phyloP scores from a whole-genome alignment of 92 coral and sea anemone species.

The Zoanthus gigantus region DNA sequence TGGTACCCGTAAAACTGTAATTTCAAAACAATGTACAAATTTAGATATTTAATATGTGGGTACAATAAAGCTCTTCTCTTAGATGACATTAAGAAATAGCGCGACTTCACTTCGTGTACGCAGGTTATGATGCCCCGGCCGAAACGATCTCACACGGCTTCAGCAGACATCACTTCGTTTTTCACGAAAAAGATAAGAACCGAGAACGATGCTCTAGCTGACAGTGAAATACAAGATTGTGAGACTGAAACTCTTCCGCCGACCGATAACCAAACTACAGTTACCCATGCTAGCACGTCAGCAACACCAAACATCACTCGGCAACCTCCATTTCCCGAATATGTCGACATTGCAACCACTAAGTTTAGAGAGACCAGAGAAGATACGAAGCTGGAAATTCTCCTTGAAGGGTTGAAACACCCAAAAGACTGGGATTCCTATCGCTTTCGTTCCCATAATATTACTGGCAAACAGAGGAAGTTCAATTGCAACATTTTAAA shows the following conservation, averaged over 20 bases:
- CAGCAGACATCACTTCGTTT: slow-evolving; percentile 26
- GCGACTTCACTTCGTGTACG: slow-evolving; percentile 19
- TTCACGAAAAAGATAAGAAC: neutral
- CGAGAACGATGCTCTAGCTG: slow-evolving; percentile 40
- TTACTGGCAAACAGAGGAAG: slow-evolving; percentile 44
- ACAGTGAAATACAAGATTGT: slow-evolving; percentile 31
- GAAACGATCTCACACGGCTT: slow-evolving; percentile 32
- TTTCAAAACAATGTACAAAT: too few species aligned
- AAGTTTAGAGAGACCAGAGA: slow-evolving; percentile 43
- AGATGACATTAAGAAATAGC: slow-evolving; percentile 33
- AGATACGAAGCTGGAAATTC: slow-evolving; percentile 37
- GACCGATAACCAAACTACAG: slow-evolving; percentile 25
- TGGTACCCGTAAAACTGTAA: too few species aligned
- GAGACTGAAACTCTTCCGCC: slow-evolving; percentile 25
- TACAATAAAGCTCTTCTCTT: too few species aligned
- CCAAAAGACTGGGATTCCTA: slow-evolving; percentile 45
- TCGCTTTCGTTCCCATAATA: slow-evolving; percentile 37
- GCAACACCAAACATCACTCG: slow-evolving; percentile 48
- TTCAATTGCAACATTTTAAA: slow-evolving; percentile 38
- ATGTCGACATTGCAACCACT: slow-evolving; percentile 17
- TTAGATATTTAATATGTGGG: too few species aligned
- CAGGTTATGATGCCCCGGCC: slow-evolving; percentile 39
- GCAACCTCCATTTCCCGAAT: slow-evolving; percentile 46
- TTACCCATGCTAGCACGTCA: slow-evolving; percentile 35
- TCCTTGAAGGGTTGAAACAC: slow-evolving; percentile 39